Percentiles rank a stretch among this genome's conserved stretches.
phyloP scores from a whole-genome alignment of 2,888 invertebrate species.

The Apotomis betuletana region DNA sequence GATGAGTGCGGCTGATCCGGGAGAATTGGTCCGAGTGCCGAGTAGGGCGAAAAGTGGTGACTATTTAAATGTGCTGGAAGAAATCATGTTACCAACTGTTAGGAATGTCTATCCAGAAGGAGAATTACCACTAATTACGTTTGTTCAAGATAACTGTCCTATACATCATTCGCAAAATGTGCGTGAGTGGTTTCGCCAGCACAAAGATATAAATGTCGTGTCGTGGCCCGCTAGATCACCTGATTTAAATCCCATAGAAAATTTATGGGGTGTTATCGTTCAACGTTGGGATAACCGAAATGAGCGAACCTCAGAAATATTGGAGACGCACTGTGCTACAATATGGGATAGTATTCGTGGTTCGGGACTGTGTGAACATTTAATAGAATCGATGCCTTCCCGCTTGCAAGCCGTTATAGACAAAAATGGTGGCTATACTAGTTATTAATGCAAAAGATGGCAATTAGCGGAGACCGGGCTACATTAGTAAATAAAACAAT shows the following conservation, averaged over 20 bases:
- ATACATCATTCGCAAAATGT: slow-evolving; percentile 38
- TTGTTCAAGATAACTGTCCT: slow-evolving; percentile 43
- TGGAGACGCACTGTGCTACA: neutral
- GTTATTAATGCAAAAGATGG: neutral
- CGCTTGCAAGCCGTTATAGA: slow-evolving; percentile 15
- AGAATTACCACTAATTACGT: slow-evolving; percentile 30
- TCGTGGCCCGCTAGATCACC: slow-evolving; percentile 38
- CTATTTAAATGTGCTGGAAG: slow-evolving; percentile 26
- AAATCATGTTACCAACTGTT: slow-evolving; percentile 40
- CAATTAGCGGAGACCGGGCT: no score
- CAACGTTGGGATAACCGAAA: slow-evolving; percentile 16
- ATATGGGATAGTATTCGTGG: slow-evolving; percentile 15
- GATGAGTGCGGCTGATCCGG: no score
- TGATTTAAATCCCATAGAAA: slow-evolving; percentile 29
- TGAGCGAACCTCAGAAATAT: slow-evolving; percentile 10
- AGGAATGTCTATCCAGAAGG: slow-evolving; percentile 39
- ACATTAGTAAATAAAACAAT: no score
- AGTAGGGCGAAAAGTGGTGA: no score
- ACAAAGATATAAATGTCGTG: slow-evolving; percentile 17
- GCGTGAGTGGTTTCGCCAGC: slow-evolving; percentile 27
- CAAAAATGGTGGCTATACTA: slow-evolving; percentile 1
- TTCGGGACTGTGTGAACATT: neutral
- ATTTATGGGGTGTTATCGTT: slow-evolving; percentile 6
- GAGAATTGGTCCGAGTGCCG: no score
- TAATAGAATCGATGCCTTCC: slow-evolving; percentile 6